Conservation (phyloP, 2,888 invertebrate genomes). For the Lottia gigantea region DNA sequence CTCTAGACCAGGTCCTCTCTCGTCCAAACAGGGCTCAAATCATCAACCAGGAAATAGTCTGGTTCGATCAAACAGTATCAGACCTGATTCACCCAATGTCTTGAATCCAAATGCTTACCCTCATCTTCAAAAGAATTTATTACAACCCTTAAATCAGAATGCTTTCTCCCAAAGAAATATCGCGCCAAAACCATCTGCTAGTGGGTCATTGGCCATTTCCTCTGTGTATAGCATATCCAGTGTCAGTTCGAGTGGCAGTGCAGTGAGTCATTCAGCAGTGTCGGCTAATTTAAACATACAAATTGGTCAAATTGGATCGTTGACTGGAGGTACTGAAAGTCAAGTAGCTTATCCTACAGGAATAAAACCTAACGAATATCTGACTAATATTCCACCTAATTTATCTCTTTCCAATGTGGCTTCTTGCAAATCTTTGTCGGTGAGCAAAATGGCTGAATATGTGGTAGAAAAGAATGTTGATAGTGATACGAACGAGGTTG, state of each 20-base stretch:
- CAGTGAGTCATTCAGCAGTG: background rate
- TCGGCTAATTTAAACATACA: background rate
- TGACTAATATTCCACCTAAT: background rate
- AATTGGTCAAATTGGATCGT: background rate
- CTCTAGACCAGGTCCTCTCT: background rate
- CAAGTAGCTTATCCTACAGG: background rate
- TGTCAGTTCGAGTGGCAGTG: background rate
- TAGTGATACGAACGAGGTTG: slow-evolving; percentile 12
- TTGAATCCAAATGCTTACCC: background rate
- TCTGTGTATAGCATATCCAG: background rate
- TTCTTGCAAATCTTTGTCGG: background rate
- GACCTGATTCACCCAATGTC: background rate
- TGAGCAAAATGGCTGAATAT: background rate
- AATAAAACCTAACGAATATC: background rate
- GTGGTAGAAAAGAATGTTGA: background rate
- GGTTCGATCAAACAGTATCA: background rate
- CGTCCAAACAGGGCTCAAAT: background rate
- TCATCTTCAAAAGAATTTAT: background rate
- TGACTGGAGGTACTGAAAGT: background rate
- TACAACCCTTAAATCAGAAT: background rate
- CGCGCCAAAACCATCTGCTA: background rate
- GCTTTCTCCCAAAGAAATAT: background rate
- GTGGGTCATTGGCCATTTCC: background rate
- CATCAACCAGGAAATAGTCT: background rate
- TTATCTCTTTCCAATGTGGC: background rate